Conservation (phyloP, 2,888 invertebrate genomes). For the Caradrina clavipalpis region DNA sequence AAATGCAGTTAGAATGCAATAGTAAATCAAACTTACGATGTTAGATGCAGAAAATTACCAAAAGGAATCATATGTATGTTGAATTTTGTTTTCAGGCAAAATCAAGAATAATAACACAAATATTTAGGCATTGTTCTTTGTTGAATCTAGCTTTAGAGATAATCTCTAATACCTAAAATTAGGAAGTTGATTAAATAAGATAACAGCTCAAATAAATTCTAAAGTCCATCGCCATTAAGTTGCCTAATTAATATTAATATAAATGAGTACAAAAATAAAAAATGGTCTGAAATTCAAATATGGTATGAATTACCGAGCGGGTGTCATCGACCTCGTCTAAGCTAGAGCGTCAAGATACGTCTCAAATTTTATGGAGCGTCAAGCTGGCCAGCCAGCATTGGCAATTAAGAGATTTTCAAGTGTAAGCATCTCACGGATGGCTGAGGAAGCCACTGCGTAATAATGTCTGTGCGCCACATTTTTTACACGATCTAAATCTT, state of each 20-base stretch:
- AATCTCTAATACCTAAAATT: background rate
- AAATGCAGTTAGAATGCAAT: constrained; percentile 25
- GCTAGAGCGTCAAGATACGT: constrained; percentile 81
- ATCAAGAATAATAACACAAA: constrained; percentile 1
- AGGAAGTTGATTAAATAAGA: constrained; percentile 9
- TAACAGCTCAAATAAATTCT: constrained; percentile 23
- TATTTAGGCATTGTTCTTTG: background rate
- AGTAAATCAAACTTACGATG: constrained; percentile 16
- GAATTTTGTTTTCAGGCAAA: constrained; percentile 5
- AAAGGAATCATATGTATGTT: constrained; percentile 1
- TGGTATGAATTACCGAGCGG: constrained; percentile 56
- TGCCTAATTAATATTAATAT: constrained; percentile 45
- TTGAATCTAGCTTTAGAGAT: constrained; percentile 1
- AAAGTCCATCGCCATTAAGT: constrained; percentile 30
- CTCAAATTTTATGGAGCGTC: constrained; percentile 88
- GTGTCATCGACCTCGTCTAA: constrained; percentile 79
- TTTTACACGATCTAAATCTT: constrained; percentile 68
- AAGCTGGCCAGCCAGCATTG: constrained; percentile 72
- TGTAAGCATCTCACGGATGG: constrained; percentile 80
- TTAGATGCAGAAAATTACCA: background rate
- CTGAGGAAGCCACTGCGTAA: constrained; percentile 66
- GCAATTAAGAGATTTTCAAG: constrained; percentile 85
- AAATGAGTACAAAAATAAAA: constrained; percentile 36
- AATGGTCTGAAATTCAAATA: constrained; percentile 61
- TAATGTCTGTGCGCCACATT: constrained; percentile 67